A percentile compares a stretch with the other conserved stretches of the same genome.
phyloP scores from a whole-genome alignment of 2,888 invertebrate species.

The Campoletis raptor region DNA sequence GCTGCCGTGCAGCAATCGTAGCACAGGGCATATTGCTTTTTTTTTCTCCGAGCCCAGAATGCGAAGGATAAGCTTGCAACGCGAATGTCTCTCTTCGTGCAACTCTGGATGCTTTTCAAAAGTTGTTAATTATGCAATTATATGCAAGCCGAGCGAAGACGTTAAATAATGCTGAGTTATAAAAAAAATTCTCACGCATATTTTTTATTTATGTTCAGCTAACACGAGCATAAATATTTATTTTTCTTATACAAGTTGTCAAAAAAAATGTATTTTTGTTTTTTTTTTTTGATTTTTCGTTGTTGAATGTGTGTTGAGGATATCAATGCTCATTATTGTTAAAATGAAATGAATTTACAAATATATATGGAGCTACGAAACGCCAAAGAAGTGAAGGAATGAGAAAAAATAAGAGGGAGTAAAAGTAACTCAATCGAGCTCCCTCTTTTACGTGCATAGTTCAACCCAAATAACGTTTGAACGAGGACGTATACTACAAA shows the following conservation, averaged over 20 bases:
- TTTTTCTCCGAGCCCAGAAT: background rate
- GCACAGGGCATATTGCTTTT: conserved; percentile 51
- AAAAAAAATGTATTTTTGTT: background rate
- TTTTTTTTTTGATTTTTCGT: background rate
- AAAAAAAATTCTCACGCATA: background rate
- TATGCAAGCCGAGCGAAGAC: background rate
- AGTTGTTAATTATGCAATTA: background rate
- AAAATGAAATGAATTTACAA: background rate
- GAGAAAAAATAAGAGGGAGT: too few species aligned
- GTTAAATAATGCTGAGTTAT: background rate
- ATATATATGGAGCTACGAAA: background rate
- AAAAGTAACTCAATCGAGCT: conserved; percentile 10
- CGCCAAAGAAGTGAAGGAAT: background rate
- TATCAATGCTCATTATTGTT: background rate
- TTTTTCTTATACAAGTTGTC: too few species aligned
- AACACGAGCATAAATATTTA: too few species aligned
- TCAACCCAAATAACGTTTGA: background rate
- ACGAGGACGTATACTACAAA: background rate
- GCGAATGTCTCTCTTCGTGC: background rate
- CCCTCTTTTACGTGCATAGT: background rate
- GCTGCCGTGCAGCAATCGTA: conserved; percentile 13
- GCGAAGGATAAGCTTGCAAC: background rate
- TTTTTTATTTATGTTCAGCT: background rate
- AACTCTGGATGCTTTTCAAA: background rate
- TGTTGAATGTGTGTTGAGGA: background rate